phyloP scores from a whole-genome alignment of 2,797 vertebrate species.

The Erpetoichthys calabaricus region DNA sequence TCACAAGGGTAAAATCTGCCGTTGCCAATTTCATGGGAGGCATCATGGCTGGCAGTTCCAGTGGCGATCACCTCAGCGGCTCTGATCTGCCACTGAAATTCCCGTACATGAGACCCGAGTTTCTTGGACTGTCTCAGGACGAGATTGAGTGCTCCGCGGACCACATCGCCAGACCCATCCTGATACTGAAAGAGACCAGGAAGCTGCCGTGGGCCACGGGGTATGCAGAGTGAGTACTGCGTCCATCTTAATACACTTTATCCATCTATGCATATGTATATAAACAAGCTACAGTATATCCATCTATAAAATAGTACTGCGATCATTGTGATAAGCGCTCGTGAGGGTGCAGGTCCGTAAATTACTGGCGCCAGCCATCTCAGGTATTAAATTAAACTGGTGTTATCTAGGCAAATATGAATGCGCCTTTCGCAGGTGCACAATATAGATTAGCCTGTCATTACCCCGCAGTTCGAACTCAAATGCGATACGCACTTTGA shows the following conservation, averaged over 20 bases:
- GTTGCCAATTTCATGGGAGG: slow-evolving; percentile 87
- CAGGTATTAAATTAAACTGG: slow-evolving; percentile 2
- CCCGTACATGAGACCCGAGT: slow-evolving; percentile 78
- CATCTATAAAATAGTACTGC: not conserved
- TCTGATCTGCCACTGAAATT: slow-evolving; percentile 69
- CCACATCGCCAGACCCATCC: slow-evolving; percentile 78
- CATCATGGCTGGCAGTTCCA: slow-evolving; percentile 69
- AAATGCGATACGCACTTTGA: too few relatives aligned
- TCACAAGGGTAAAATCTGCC: slow-evolving; percentile 81
- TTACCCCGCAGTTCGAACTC: too few relatives aligned
- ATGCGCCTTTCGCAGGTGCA: slow-evolving; percentile 6
- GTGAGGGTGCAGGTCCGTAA: not conserved
- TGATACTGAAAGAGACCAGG: slow-evolving; percentile 74
- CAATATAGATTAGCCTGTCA: not conserved
- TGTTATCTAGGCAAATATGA: not conserved
- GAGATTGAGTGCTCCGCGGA: slow-evolving; percentile 87
- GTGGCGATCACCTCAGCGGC: slow-evolving; percentile 52
- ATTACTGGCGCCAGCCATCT: not conserved
- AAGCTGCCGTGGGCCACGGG: slow-evolving; percentile 83
- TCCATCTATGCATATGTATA: not conserved
- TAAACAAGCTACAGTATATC: not conserved
- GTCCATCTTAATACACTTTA: slow-evolving; percentile 23
- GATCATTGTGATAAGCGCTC: not conserved
- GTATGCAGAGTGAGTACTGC: slow-evolving; percentile 84
- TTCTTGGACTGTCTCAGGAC: slow-evolving; percentile 77